A percentile compares a stretch with the other conserved stretches of the same genome.
phyloP scores from a whole-genome alignment of 2,888 invertebrate species.

The Sinodicranocentrus sp. region DNA sequence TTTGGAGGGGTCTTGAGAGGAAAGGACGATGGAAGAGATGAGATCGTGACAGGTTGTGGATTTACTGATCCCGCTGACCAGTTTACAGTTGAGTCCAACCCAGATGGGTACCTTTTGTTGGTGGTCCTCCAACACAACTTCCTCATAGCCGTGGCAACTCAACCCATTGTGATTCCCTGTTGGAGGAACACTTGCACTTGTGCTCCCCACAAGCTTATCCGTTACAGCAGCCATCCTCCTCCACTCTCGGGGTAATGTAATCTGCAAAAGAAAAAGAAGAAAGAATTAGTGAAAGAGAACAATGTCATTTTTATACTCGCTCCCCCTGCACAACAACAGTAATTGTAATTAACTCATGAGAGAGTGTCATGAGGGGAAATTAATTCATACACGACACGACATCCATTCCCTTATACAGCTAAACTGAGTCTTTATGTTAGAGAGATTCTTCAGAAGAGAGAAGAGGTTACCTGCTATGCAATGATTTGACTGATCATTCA shows the following conservation, averaged over 20 bases:
- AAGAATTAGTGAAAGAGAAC: neutral
- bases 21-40: constrained; percentile 69
- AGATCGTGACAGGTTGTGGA: constrained; percentile 74
- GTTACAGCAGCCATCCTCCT: constrained; percentile 47
- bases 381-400: too few relatives aligned
- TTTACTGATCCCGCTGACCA: constrained; percentile 73
- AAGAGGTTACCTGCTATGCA: too few relatives aligned
- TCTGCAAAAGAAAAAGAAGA: constrained; percentile 15
- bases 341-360: constrained; percentile 36
- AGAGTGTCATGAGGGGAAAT: constrained; percentile 7
- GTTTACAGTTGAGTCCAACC: constrained; percentile 72
- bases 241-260: neutral
- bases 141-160: constrained; percentile 38
- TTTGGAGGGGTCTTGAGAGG: constrained; percentile 67
- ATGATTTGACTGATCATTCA: constrained; percentile 3
- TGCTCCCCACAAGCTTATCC: constrained; percentile 46
- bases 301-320: constrained; percentile 18
- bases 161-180: neutral
- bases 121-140: constrained; percentile 54
- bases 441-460: too few relatives aligned
- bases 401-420: too few relatives aligned
- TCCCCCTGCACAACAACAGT: neutral
- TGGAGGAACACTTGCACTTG: neutral
- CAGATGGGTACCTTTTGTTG: constrained; percentile 73
- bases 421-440: too few relatives aligned